phyloP scores from a whole-genome alignment of 1,140 invertebrate species.

The Diprion similis region DNA sequence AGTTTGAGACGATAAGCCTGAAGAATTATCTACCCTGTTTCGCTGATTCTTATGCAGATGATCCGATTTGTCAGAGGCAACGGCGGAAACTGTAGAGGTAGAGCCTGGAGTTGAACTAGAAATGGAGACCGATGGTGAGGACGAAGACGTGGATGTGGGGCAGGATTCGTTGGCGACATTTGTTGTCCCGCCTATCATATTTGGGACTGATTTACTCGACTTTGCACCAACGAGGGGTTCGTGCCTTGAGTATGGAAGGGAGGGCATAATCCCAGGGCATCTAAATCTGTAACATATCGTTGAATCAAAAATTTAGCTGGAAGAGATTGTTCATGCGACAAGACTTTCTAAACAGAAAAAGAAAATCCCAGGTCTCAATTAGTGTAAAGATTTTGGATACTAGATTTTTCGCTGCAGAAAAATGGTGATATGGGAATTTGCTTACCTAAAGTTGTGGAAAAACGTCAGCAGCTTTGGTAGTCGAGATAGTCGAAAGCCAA shows the following conservation, averaged over 20 bases:
- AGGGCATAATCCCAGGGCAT: slow-evolving; percentile 44
- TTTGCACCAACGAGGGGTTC: slow-evolving; percentile 44
- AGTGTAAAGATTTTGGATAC: too few species aligned
- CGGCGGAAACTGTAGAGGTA: slow-evolving; percentile 30
- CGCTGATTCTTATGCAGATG: slow-evolving; percentile 54
- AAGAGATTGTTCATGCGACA: too few species aligned
- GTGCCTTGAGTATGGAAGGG: slow-evolving; percentile 52
- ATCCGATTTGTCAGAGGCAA: slow-evolving; percentile 47
- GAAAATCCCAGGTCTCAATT: too few species aligned
- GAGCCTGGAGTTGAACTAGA: slow-evolving; percentile 24
- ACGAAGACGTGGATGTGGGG: slow-evolving; percentile 29
- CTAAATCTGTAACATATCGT: neutral
- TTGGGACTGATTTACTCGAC: slow-evolving; percentile 44
- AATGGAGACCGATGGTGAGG: slow-evolving; percentile 26
- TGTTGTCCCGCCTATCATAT: slow-evolving; percentile 58
- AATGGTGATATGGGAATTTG: neutral
- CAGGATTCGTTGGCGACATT: slow-evolving; percentile 36
- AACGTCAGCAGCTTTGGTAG: slow-evolving; percentile 1
- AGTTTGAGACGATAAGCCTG: slow-evolving; percentile 8
- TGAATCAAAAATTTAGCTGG: neutral
- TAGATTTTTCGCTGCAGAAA: too few species aligned
- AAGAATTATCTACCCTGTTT: slow-evolving; percentile 48
- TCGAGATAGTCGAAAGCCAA: slow-evolving; percentile 1
- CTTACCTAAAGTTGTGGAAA: neutral
- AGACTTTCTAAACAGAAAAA: too few species aligned